Conservation (phyloP, 1,140 invertebrate genomes). For the Meteorus sp. region DNA sequence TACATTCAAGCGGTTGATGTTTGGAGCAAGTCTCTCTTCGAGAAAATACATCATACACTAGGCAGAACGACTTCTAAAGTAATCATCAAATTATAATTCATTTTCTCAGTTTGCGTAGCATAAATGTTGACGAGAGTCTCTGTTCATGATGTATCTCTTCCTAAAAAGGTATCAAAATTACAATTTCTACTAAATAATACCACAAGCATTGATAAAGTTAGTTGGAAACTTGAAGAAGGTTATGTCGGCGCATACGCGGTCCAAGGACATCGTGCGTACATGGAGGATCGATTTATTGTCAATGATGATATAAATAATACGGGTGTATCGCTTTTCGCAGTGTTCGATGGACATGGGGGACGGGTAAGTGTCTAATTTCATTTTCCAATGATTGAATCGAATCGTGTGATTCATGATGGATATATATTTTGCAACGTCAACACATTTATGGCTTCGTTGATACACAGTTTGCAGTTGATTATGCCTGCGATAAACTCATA, state of each 20-base stretch:
- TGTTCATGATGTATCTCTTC: slow-evolving; percentile 26
- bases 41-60: slow-evolving; percentile 71
- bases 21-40: slow-evolving; percentile 75
- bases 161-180: slow-evolving; percentile 46
- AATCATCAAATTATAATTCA: no score
- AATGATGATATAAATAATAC: slow-evolving; percentile 61
- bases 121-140: no score
- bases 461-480: slow-evolving; percentile 84
- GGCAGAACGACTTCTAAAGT: slow-evolving; percentile 62
- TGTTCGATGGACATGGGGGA: slow-evolving; percentile 95
- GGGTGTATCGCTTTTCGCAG: slow-evolving; percentile 80
- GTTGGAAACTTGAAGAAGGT: slow-evolving; percentile 76
- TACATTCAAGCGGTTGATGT: slow-evolving; percentile 79
- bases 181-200: slow-evolving; percentile 52
- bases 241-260: slow-evolving; percentile 84
- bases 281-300: slow-evolving; percentile 86
- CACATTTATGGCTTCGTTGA: slow-evolving; percentile 9
- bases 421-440: background rate
- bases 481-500: slow-evolving; percentile 80
- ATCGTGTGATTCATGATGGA: slow-evolving; percentile 24
- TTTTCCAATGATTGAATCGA: no score
- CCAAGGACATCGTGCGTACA: slow-evolving; percentile 82
- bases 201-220: slow-evolving; percentile 63
- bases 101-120: no score
- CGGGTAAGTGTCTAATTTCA: no score